Conservation (phyloP, 2,888 invertebrate species). For the Lathronympha strigana region DNA sequence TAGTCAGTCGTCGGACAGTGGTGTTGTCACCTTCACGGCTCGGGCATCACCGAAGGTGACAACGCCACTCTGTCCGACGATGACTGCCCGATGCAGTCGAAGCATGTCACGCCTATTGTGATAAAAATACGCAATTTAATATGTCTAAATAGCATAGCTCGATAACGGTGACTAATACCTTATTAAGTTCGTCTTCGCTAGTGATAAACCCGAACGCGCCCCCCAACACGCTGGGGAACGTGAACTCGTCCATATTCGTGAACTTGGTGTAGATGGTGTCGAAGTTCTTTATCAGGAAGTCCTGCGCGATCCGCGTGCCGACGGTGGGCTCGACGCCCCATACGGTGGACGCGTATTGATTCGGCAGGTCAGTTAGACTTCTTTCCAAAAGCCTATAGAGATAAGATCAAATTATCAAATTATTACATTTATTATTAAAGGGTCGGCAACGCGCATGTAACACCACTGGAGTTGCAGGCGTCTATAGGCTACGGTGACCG, state of each 20-base stretch:
- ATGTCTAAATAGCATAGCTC: no score
- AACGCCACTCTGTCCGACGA: no score
- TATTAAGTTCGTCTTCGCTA: conserved; percentile 62
- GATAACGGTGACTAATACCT: conserved; percentile 59
- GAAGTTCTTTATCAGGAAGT: conserved; percentile 89
- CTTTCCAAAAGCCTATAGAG: conserved; percentile 68
- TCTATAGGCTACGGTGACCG: no score
- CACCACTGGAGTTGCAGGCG: no score
- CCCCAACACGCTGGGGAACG: conserved; percentile 65
- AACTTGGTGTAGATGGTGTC: conserved; percentile 77
- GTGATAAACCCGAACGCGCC: conserved; percentile 71
- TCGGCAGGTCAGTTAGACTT: conserved; percentile 68
- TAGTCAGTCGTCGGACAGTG: no score
- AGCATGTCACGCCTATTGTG: no score
- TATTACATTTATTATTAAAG: no score
- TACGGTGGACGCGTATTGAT: conserved; percentile 68
- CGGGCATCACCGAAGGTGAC: no score
- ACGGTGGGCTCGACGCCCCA: conserved; percentile 70
- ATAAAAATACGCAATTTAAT: no score
- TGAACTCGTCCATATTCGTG: conserved; percentile 69
- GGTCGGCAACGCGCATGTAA: no score
- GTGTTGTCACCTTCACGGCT: no score
- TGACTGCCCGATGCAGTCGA: no score
- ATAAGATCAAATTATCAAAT: background rate
- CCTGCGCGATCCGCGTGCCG: conserved; percentile 88